Evolutionary conservation across 1,140 invertebrate genomes (phyloP).

Genomic region (Matsumurasca onukii): DNA sequence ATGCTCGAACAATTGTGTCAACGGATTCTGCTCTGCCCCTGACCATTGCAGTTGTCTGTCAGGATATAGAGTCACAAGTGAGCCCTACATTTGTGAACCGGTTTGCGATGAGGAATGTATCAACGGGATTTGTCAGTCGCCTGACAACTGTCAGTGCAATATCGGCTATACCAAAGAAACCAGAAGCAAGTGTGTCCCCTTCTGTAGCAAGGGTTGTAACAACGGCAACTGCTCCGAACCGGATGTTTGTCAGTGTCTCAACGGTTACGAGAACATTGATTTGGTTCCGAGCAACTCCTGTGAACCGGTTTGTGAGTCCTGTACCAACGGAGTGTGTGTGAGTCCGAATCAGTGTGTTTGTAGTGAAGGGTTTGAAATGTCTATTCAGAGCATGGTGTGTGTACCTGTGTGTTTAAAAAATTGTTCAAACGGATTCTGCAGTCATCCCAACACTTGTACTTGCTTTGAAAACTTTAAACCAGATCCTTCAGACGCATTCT

Average conservation of each 20-base stretch:
- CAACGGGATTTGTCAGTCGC: background rate
- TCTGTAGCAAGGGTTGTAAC: background rate
- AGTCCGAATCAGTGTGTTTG: background rate
- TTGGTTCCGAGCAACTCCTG: background rate
- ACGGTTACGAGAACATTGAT: background rate
- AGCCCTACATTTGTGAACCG: background rate
- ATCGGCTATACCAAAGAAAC: background rate
- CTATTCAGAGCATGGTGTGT: background rate
- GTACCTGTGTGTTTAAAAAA: background rate
- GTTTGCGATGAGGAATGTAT: background rate
- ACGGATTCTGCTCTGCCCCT: conserved; percentile 1
- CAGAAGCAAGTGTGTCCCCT: background rate
- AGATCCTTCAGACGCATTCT: background rate
- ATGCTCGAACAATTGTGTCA: background rate
- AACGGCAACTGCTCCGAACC: background rate
- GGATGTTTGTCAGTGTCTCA: background rate
- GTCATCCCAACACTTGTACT: background rate
- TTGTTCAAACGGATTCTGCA: background rate
- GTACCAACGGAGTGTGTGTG: background rate
- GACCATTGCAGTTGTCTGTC: background rate
- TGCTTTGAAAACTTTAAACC: background rate
- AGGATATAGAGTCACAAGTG: background rate
- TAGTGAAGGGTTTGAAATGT: background rate
- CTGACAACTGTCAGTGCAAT: background rate
- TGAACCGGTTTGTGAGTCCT: background rate